Evolutionary conservation across 2,113 vertebrate genomes (phyloP), one percentile per base, ranked within the genome.

Genomic region (Euleptes europaea): DNA sequence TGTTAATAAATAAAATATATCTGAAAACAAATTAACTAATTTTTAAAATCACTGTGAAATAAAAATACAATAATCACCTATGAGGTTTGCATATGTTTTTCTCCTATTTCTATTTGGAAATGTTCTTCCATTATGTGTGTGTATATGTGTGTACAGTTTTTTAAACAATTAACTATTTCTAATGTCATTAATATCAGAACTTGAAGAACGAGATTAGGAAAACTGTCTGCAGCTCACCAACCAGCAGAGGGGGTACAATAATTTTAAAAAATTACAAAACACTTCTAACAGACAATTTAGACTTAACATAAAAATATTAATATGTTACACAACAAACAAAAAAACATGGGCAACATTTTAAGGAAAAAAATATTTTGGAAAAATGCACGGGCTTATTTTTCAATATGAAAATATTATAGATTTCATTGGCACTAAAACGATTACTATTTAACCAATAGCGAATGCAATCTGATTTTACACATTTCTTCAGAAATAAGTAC

Each of bases 211-310:
- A 26, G 42, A 40, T n/a, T 76, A 0, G 0, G 35, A 33, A 44
- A 90, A 80, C 84, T 87, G 91, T 79, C 73, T 83, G 76, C 70
- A 85, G 81, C 26, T 84, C 49, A 90, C 80, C 80, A 88, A 74
- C 94, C 94, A 94, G 91, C 90, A 95, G 94, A 93, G 93, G 94
- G 93, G 93, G 92, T 78, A 90, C 76, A 94, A 89, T 92, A 93
- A 17, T 85, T 42, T 10, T 13, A 72, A 65, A 0, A 51, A 17
- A 3, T 81, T 81, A 70, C 57, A 60, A 72, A 8, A 23, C 5
- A 57, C 19, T 71, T 71, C 42, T 72, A 79, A 63, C 40, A 72
- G 17, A 38, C 26, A 60, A 44, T 47, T 70, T 72, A 54, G 78
- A n/a, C 47, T 40, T 42, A 63, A 73, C 35, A 42, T 78, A 78